Evolutionary conservation across 2,888 invertebrate genomes (phyloP).

Genomic region (Meiosimyza platycephala): DNA sequence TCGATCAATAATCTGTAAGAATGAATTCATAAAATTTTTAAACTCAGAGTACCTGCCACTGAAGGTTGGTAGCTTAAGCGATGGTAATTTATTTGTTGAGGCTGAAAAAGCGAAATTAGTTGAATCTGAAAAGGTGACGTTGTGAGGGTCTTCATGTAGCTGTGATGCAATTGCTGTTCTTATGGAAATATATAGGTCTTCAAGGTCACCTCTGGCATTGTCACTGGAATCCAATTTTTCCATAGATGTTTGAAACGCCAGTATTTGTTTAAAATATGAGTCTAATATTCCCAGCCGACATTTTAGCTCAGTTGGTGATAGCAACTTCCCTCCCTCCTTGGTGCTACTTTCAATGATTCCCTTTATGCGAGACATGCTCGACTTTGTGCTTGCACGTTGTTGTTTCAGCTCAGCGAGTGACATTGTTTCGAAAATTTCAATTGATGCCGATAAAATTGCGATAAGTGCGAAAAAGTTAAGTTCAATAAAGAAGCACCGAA

Average conservation of each 20-base stretch:
- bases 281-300: no score
- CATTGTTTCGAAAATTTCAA: no score
- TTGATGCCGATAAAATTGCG: no score
- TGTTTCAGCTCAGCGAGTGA: no score
- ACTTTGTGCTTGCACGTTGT: background rate
- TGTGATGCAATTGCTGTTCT: constrained; percentile 6
- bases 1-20: constrained; percentile 1
- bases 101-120: background rate
- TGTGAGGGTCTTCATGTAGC: background rate
- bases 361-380: background rate
- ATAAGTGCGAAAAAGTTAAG: no score
- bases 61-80: constrained; percentile 7
- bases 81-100: background rate
- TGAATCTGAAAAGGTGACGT: background rate
- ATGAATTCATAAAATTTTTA: background rate
- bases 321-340: background rate
- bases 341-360: background rate
- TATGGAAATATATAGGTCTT: constrained; percentile 7
- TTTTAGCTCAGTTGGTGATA: no score
- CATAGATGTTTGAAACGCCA: background rate
- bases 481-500: no score
- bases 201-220: constrained; percentile 17
- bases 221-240: background rate
- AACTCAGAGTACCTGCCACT: constrained; percentile 31
- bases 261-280: no score